These are phyloP conservation scores for Neogobius melanostomus DNA, from an alignment of 2,113 vertebrate genomes.

Conservation along the genomic window DNA sequence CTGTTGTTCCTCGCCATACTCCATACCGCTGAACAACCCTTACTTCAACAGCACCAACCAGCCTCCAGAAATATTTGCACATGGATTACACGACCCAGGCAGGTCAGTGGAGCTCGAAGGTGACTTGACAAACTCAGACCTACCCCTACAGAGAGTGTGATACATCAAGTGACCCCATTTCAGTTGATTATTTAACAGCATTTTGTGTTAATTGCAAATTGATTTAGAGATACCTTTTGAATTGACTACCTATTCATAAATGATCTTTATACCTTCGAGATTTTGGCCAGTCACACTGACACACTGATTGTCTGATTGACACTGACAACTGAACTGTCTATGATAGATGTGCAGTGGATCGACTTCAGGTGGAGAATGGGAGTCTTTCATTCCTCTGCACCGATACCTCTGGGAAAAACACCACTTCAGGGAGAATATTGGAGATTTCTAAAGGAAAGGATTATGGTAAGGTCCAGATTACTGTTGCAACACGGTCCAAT, in stretches of 20 bases:
- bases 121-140: background rate
- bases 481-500: background rate
- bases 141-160: background rate
- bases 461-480: slow-evolving; percentile 84
- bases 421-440: slow-evolving; percentile 89
- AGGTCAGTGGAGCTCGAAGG: slow-evolving; percentile 79
- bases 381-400: slow-evolving; percentile 94
- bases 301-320: no score
- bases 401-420: slow-evolving; percentile 90
- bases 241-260: background rate
- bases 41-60: slow-evolving; percentile 99
- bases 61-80: slow-evolving; percentile 96
- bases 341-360: slow-evolving; percentile 91
- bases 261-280: background rate
- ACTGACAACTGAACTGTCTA: slow-evolving; percentile 12
- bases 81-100: slow-evolving; percentile 96
- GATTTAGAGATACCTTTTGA: background rate
- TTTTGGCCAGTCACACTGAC: background rate
- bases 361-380: slow-evolving; percentile 84
- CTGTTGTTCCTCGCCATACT: slow-evolving; percentile 84
- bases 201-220: background rate
- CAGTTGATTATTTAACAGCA: background rate
- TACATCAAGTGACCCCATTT: background rate
- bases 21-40: slow-evolving; percentile 91
- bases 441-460: slow-evolving; percentile 94